Conservation (phyloP, 2,888 invertebrate genomes). For the Chrysomela aeneicollis region DNA sequence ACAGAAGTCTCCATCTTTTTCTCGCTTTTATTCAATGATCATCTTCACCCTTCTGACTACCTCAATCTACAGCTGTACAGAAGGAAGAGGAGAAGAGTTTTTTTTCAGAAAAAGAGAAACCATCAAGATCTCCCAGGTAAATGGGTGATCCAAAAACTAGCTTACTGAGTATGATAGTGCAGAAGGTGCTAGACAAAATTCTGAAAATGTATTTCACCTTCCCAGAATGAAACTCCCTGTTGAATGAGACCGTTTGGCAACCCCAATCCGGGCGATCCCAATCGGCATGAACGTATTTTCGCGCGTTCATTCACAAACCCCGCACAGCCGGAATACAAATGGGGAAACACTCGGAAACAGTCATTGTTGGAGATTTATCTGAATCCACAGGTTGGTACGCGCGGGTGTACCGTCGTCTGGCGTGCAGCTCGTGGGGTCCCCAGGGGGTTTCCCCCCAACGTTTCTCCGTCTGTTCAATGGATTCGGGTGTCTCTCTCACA, state of each 20-base stretch:
- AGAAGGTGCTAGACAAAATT: too few species aligned
- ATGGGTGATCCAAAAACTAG: too few species aligned
- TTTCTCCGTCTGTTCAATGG: slow-evolving; percentile 59
- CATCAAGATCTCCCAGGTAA: too few species aligned
- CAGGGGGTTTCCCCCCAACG: slow-evolving; percentile 52
- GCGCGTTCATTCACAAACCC: background rate
- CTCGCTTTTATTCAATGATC: too few species aligned
- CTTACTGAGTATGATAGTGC: too few species aligned
- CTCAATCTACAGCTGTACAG: too few species aligned
- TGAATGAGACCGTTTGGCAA: background rate
- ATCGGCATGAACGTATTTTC: slow-evolving; percentile 20
- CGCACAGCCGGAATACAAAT: slow-evolving; percentile 43
- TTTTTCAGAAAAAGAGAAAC: too few species aligned
- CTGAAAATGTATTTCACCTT: too few species aligned
- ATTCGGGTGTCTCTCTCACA: slow-evolving; percentile 53
- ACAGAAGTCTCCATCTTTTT: too few species aligned
- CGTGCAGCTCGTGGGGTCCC: slow-evolving; percentile 42
- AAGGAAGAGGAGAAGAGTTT: too few species aligned
- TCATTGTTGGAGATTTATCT: slow-evolving; percentile 59
- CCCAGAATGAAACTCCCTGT: too few species aligned
- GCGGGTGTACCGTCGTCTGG: slow-evolving; percentile 54
- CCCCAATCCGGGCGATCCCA: background rate
- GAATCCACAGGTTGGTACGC: slow-evolving; percentile 60
- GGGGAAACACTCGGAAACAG: slow-evolving; percentile 49
- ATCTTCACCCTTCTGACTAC: too few species aligned